Evolutionary conservation across 1,140 invertebrate species (phyloP).

Genomic region (Zophobas atratus): DNA sequence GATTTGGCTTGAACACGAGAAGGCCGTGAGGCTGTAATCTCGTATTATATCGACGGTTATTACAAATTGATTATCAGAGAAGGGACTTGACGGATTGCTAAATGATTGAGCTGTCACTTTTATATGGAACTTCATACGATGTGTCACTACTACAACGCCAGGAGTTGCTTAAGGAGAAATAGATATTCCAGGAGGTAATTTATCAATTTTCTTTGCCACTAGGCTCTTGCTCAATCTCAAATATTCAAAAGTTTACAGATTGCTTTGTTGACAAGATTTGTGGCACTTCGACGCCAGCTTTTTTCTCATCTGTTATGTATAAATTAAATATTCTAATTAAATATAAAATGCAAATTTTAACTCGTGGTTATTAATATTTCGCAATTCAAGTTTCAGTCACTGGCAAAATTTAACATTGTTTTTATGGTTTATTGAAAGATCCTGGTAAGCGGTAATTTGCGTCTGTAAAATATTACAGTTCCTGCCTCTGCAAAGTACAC

Average conservation of each 20-base stretch:
- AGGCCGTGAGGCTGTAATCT: conserved; percentile 40
- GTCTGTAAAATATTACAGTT: no score
- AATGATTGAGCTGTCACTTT: conserved; percentile 48
- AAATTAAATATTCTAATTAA: no score
- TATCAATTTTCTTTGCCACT: conserved; percentile 14
- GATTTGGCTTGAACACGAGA: not conserved
- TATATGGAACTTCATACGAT: conserved; percentile 22
- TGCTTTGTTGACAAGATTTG: no score
- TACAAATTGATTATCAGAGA: conserved; percentile 49
- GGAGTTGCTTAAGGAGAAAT: not conserved
- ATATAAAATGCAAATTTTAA: no score
- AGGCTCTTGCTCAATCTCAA: not conserved
- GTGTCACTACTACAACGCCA: conserved; percentile 24
- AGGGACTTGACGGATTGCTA: conserved; percentile 45
- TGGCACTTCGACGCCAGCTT: no score
- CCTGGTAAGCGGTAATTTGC: no score
- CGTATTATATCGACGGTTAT: conserved; percentile 42
- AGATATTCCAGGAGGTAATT: conserved; percentile 30
- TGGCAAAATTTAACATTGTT: no score
- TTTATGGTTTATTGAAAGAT: no score
- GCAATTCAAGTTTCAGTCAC: no score
- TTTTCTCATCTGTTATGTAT: no score
- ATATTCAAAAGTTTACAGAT: no score
- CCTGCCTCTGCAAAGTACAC: not conserved
- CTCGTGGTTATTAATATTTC: no score